Evolutionary conservation across 1,140 invertebrate species (phyloP).

Genomic region (Eupristina koningsbergeri): DNA sequence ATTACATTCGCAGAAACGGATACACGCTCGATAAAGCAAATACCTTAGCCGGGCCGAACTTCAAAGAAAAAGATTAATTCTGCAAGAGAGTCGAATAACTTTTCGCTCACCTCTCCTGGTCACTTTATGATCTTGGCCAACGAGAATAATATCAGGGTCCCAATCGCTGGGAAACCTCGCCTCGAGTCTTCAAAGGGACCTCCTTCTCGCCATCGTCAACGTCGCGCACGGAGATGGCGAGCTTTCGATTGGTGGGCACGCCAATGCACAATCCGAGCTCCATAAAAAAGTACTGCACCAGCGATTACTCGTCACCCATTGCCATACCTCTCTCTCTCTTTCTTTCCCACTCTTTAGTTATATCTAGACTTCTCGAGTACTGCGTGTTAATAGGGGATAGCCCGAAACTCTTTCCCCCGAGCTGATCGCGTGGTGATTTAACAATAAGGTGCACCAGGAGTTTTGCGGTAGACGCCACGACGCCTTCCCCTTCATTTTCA

Average conservation of each 20-base stretch:
- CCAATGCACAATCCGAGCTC: no score
- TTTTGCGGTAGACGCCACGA: slow-evolving; percentile 24
- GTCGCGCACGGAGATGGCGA: no score
- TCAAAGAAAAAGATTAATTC: slow-evolving; percentile 50
- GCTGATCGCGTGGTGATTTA: slow-evolving; percentile 27
- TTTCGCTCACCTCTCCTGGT: slow-evolving; percentile 28
- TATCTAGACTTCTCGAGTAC: no score
- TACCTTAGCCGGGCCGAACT: slow-evolving; percentile 46
- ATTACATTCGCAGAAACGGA: slow-evolving; percentile 67
- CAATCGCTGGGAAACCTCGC: neutral
- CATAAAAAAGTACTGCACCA: neutral
- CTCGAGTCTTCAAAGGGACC: slow-evolving; percentile 29
- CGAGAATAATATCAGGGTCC: neutral
- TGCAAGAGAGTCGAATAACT: slow-evolving; percentile 14
- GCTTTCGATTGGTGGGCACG: no score
- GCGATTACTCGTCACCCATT: slow-evolving; percentile 44
- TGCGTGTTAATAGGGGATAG: slow-evolving; percentile 42
- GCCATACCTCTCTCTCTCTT: no score
- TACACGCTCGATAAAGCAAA: slow-evolving; percentile 63
- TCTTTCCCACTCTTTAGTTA: slow-evolving; percentile 39
- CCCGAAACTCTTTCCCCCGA: slow-evolving; percentile 25
- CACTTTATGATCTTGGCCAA: neutral
- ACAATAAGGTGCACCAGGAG: slow-evolving; percentile 35
- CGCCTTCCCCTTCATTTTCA: no score
- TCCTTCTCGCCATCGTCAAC: neutral